Evolutionary conservation across 2,113 vertebrate species (phyloP), one percentile per base, ranked within the genome.

Genomic region (Pseudopipra pipra): DNA sequence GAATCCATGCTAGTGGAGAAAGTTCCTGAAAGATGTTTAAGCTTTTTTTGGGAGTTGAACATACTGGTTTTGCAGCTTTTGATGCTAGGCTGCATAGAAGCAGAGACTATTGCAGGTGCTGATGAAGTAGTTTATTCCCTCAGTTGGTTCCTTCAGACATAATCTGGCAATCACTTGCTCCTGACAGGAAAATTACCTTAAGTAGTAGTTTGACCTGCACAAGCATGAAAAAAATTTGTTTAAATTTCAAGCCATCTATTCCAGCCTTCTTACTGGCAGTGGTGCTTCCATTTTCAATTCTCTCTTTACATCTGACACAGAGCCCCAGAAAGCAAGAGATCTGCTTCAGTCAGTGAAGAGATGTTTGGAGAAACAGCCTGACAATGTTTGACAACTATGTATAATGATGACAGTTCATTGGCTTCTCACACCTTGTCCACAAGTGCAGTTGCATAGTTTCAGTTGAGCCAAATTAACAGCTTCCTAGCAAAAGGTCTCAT

Each of bases 401-500:
- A 14, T 66, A 67, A 79, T 12, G 46, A 85, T 67, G 72, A 88
- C 71, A 93, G 35, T 47, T 73, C 71, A 56, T 44, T 81, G 85
- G 85, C 76, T 92, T 78, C 85, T 90, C 81, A 92, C 77, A 83
- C 56, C 43, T 84, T 84, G 83, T 86, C 76, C 85, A 68, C 65
- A 86, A 88, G 52, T 17, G 28, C 6, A 76, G 54, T 54, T 79
- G 71, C 35, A 78, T 24, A n/a, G 74, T 35, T 90, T 83, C 18
- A 59, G 63, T 8, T 52, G 35, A 92, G 59, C 39, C 76, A 96
- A 95, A 93, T 81, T 23, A 93, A 78, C 63, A 87, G 86, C 56
- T 88, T 90, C 44, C 55, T 77, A n/a, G 43, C n/a, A 93, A 80
- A 88, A 84, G 46, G 43, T 90, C 62, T 92, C 62, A 41, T 30